Percentiles rank a stretch among this genome's conserved stretches.
Evolutionary conservation across 2,113 vertebrate genomes (phyloP).

Genomic region (Bos javanicus): DNA sequence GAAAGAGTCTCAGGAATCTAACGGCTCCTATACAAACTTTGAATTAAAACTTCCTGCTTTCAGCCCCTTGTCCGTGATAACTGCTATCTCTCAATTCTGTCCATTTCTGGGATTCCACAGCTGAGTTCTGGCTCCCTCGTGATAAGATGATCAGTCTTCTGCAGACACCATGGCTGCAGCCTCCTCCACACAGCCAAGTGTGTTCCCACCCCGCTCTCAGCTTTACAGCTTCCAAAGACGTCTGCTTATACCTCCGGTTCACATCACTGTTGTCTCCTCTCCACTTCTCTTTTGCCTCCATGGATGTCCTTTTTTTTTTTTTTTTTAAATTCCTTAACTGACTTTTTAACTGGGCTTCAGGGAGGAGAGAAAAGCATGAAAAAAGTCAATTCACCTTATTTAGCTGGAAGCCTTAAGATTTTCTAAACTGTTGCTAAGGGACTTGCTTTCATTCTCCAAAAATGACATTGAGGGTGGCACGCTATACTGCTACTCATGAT

Average conservation of each 20-base stretch:
- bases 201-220: not conserved
- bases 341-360: not conserved
- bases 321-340: not conserved
- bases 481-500: not conserved
- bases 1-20: not conserved
- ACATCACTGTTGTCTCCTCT: not conserved
- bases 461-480: not conserved
- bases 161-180: not conserved
- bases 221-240: not conserved
- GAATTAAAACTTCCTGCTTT: not conserved
- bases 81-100: not conserved
- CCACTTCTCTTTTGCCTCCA: not conserved
- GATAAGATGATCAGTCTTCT: not conserved
- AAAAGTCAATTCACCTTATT: slow-evolving; percentile 14
- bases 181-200: not conserved
- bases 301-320: not conserved
- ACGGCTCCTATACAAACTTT: not conserved
- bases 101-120: not conserved
- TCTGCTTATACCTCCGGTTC: not conserved
- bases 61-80: not conserved
- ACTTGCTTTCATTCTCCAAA: slow-evolving; percentile 31
- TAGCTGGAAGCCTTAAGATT: not conserved
- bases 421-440: not conserved
- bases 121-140: not conserved
- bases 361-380: not conserved